phyloP scores from a whole-genome alignment of 2,113 vertebrate species.

The crab-eating macaque (Macaca fascicularis) region DNA sequence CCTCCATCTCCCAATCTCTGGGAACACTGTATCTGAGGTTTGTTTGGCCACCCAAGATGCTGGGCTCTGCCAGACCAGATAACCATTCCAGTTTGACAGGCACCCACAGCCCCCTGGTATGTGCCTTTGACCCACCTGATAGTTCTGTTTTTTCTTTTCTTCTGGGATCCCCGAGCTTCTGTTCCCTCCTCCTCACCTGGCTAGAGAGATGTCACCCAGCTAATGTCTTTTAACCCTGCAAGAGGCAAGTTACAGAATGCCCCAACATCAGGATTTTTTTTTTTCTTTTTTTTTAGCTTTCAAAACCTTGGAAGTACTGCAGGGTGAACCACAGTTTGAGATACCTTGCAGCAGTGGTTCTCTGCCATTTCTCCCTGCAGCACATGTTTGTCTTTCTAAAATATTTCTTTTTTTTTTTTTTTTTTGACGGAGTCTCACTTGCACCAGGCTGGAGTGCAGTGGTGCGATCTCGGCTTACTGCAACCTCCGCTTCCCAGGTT shows the following conservation, averaged over 20 bases:
- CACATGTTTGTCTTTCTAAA: rapidly evolving
- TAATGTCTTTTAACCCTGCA: not conserved
- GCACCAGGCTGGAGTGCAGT: too few species aligned
- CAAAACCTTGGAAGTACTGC: not conserved
- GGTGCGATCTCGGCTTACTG: too few species aligned
- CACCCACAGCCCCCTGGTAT: not conserved
- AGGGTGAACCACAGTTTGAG: not conserved
- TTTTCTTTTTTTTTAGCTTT: not conserved
- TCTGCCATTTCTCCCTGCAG: too few species aligned
- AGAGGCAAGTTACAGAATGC: not conserved
- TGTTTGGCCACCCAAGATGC: constrained; percentile 49
- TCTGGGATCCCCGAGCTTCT: not conserved
- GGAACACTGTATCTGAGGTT: not conserved
- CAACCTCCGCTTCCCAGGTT: too few species aligned
- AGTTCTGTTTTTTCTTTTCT: constrained; percentile 53
- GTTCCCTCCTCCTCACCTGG: not conserved
- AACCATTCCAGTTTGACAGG: constrained; percentile 54
- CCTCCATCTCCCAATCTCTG: not conserved
- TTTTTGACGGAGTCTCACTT: too few species aligned
- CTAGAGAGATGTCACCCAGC: not conserved
- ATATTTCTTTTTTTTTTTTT: not conserved
- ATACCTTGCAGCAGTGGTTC: rapidly evolving
- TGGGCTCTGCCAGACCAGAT: constrained; percentile 35
- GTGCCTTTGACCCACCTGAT: constrained; percentile 27
- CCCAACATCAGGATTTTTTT: rapidly evolving